Base-by-base conservation (phyloP, 2,113 vertebrate species). In the Mesoclemmys tuberculata region DNA sequence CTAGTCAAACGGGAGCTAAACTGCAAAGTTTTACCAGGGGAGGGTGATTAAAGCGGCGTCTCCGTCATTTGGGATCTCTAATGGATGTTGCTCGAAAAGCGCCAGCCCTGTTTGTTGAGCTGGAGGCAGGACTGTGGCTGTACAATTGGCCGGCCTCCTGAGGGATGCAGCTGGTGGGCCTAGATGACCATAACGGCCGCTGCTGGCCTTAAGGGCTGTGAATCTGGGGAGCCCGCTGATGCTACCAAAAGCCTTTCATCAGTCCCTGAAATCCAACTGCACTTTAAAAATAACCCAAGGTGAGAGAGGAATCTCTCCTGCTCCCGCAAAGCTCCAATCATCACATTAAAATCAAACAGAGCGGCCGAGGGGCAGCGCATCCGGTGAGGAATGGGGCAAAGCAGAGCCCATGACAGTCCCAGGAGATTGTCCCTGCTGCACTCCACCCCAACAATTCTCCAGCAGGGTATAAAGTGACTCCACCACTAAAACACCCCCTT, bases 61-160 rank as follows among this genome's bases (percentile, higher is more conserved):
- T 35, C 61, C 18, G 31, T 31, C 14, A 13, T 14, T 64, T 8
- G 64, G 64, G 16, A 38, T 19, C 35, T 21, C 19, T 35, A 9
- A n/a, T 4, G 18, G 35, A 1, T 2, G 3, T 18, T 19, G n/a
- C 64, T 16, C 8, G 2, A n/a, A n/a, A 19, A 9, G 64, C 3
- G 18, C 8, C 64, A n/a, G 18, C 18, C 35, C 35, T 35, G 21
- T 68, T 8, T 35, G 31, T 35, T 2, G 31, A 14, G 64, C 8
- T 8, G 61, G 35, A 10, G 19, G 64, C 64, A 68, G 35, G 64
- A 68, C 21, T 35, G 5, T 1, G 35, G 61, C 46, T 2, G 58
- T 16, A 61, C 29, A 35, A 16, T 29, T 31, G 4, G 61, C 31
- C 18, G 61, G 31, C 31, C 31, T 18, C 14, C 61, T 18, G 31